phyloP scores from a whole-genome alignment of 30 jellyfish, hydroid and myxozoan genomes.

The Sanderia malayensis region DNA sequence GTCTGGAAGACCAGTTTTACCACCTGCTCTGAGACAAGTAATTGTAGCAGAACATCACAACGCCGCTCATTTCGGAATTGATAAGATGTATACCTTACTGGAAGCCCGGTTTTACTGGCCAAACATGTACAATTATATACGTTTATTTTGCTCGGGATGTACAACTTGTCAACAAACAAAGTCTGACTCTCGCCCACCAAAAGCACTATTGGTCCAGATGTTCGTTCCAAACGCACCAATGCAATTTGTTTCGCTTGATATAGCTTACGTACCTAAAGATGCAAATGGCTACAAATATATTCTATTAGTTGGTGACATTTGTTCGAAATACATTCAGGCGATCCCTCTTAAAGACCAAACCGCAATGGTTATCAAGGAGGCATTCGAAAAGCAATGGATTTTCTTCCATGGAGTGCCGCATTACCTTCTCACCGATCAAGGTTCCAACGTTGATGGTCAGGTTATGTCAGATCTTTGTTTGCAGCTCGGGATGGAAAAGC shows the following conservation, averaged over 20 bases:
- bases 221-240: constrained; percentile 23
- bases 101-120: constrained; percentile 36
- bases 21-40: constrained; percentile 6
- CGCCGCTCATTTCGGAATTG: constrained; percentile 17
- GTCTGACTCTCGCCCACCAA: constrained; percentile 15
- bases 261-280: constrained; percentile 7
- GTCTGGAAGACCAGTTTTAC: constrained; percentile 16
- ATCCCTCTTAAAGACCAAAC: constrained; percentile 32
- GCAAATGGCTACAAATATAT: constrained; percentile 5
- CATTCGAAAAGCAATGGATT: constrained; percentile 13
- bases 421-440: constrained; percentile 34
- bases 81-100: not conserved
- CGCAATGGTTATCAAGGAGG: constrained; percentile 7
- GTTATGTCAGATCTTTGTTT: constrained; percentile 17
- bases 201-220: constrained; percentile 23
- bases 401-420: constrained; percentile 26
- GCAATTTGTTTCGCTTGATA: constrained; percentile 28
- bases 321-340: constrained; percentile 25
- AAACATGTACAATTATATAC: constrained; percentile 9
- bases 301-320: constrained; percentile 7
- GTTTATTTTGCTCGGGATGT: constrained; percentile 4
- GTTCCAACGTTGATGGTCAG: constrained; percentile 31
- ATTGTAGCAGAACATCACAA: constrained; percentile 21
- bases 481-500: constrained; percentile 31
- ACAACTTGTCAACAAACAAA: constrained; percentile 18